These are phyloP conservation scores for Chrysotoxum bicinctum DNA, from an alignment of 2,888 invertebrate genomes.

Conservation along the genomic window DNA sequence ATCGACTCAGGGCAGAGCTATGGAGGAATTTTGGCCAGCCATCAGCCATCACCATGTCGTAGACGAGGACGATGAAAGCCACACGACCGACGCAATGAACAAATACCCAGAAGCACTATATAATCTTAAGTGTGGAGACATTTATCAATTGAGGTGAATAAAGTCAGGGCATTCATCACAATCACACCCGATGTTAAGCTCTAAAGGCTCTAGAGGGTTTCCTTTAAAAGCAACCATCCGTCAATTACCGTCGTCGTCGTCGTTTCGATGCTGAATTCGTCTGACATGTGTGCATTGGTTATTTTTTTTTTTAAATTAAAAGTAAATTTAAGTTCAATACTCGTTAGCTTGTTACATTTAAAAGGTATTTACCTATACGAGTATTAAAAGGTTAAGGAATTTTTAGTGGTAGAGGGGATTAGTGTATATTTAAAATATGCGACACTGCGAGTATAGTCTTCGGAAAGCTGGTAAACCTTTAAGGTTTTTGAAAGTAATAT, in stretches of 20 bases:
- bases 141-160: constrained; percentile 71
- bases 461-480: no score
- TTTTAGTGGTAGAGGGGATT: no score
- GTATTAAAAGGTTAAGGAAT: no score
- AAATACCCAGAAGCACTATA: constrained; percentile 70
- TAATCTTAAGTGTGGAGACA: constrained; percentile 71
- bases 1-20: constrained; percentile 60
- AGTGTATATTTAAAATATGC: no score
- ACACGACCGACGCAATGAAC: constrained; percentile 21
- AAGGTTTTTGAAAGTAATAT: no score
- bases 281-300: constrained; percentile 18
- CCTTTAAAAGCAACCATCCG: constrained; percentile 67
- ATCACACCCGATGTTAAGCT: constrained; percentile 44
- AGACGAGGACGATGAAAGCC: background rate
- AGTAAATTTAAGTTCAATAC: background rate
- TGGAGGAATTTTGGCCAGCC: constrained; percentile 50
- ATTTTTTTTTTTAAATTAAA: background rate
- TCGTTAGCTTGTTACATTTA: no score
- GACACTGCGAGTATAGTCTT: no score
- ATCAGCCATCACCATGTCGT: no score
- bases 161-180: constrained; percentile 67
- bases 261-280: constrained; percentile 44
- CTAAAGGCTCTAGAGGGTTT: constrained; percentile 45
- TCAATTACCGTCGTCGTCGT: constrained; percentile 55
- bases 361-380: no score